Percentiles rank a stretch among this genome's conserved stretches.
Conservation (phyloP, 2,888 invertebrate species). For the Eupithecia pulchellata region DNA sequence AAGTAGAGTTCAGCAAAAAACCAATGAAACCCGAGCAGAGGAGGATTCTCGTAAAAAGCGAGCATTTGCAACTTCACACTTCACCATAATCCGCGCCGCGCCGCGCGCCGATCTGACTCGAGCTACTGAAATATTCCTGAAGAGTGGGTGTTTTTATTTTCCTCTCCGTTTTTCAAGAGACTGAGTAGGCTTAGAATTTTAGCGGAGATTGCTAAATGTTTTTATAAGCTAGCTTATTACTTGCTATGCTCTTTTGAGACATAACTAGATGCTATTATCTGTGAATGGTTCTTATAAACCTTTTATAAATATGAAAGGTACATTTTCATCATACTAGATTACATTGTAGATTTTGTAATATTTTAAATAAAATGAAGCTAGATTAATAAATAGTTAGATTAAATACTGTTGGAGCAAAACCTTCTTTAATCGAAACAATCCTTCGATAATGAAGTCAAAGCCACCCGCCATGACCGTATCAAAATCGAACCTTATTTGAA, state of each 20-base stretch:
- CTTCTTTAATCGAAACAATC: no score
- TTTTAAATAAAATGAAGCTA: no score
- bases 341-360: no score
- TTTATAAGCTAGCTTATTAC: background rate
- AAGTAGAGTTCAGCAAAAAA: background rate
- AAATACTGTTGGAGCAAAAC: no score
- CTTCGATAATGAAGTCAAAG: no score
- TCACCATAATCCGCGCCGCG: slow-evolving; percentile 10
- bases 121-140: background rate
- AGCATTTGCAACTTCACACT: slow-evolving; percentile 13
- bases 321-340: no score
- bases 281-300: no score
- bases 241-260: background rate
- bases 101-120: background rate
- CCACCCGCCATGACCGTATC: no score
- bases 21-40: background rate
- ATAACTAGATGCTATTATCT: no score
- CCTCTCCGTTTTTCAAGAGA: background rate
- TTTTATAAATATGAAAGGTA: no score
- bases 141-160: background rate
- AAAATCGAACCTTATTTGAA: background rate
- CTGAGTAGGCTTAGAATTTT: background rate
- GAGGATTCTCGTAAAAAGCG: slow-evolving; percentile 5
- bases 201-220: background rate
- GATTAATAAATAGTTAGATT: no score